Base-by-base conservation (phyloP, 2,888 invertebrate species). In the Cerastis leucographa region DNA sequence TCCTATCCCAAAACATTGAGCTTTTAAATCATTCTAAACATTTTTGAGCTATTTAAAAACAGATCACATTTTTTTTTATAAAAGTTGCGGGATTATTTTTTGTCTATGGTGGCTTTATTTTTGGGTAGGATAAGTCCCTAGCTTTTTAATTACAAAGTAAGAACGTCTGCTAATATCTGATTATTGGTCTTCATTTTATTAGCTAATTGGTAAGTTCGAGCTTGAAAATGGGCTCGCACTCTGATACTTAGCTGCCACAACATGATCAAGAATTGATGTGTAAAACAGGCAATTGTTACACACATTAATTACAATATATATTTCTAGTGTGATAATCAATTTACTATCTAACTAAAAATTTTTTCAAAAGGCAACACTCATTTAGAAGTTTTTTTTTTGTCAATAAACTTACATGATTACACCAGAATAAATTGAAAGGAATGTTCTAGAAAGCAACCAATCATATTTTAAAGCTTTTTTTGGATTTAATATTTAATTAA, bases 381-480 rank as follows among this genome's bases (percentile, higher is more conserved):
- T 46, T n/a, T 40, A n/a, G 19, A 29, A 29, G 22, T 51, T 51
- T 1, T n/a, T 19, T n/a, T 74, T 72, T 44, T 75, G 29, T 11
- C 17, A 42, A 22, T 40, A 49, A 80, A 78, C 22, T 49, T 49
- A 25, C 11, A 40, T 76, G 40, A 51, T 81, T 67, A 82, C 61
- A 61, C 46, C n/a, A 67, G 44, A 64, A 65, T 49, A 40, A 64
- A 29, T 70, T 70, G 40, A n/a, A 59, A 68, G 86, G 86, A 87
- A 88, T 86, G 81, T 86, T 74, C 51, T 74, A 75, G 66, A 74
- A 83, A 76, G 80, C 71, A 46, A 54, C 19, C 71, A 85, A 77
- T 51, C 7, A 59, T 44, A n/a, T 56, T 70, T 77, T 78, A 78
- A 76, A 78, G 72, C 79, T 74, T 78, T 71, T 42, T 71, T 66